Percentiles rank a stretch among this genome's conserved stretches.
Evolutionary conservation across 2,797 vertebrate genomes (phyloP).

Genomic region (Crypturellus tataupa): DNA sequence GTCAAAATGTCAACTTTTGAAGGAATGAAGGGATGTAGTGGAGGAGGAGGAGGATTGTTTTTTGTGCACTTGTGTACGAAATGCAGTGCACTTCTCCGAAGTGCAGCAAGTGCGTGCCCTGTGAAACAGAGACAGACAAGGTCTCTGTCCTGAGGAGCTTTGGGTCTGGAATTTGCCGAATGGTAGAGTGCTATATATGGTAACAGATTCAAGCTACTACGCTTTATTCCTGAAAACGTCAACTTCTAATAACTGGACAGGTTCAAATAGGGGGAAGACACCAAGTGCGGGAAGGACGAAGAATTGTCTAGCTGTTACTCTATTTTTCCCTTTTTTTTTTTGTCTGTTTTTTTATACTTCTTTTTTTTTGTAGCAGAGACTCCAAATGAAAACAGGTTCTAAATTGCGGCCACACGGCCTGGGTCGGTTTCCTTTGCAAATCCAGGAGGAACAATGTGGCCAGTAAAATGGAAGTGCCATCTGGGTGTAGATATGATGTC

Average conservation of each 20-base stretch:
- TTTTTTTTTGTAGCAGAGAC: background rate
- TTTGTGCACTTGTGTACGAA: background rate
- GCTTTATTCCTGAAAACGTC: background rate
- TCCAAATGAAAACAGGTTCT: constrained; percentile 53
- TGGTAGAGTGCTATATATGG: background rate
- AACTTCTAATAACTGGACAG: background rate
- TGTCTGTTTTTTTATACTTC: background rate
- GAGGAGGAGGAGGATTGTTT: background rate
- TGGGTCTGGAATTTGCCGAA: background rate
- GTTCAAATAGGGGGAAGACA: constrained; percentile 1
- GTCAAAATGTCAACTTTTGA: background rate
- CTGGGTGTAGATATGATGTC: constrained; percentile 80
- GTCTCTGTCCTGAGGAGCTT: background rate
- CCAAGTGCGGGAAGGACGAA: background rate
- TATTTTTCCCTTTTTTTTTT: background rate
- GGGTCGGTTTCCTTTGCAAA: constrained; percentile 76
- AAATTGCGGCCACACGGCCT: constrained; percentile 52
- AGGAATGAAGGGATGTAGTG: background rate
- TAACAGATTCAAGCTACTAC: background rate
- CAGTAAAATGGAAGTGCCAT: constrained; percentile 80
- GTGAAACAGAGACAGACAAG: background rate
- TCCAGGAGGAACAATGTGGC: constrained; percentile 75
- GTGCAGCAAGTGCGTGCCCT: background rate
- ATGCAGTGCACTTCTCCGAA: background rate
- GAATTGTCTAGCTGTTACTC: background rate